Conservation (phyloP, 2,113 vertebrate species). For the Heteronetta atricapilla region DNA sequence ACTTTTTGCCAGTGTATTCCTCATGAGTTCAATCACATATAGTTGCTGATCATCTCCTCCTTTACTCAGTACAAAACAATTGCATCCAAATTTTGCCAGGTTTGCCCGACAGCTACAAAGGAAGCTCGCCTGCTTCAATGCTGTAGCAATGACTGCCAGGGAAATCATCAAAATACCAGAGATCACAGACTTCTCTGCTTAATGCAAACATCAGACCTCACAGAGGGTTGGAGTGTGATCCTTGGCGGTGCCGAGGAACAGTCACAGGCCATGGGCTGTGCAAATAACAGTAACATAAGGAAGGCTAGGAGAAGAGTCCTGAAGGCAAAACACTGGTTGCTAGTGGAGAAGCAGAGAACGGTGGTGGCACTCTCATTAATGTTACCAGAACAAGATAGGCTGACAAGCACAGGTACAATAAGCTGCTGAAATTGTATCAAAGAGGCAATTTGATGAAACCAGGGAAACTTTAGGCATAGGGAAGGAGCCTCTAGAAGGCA, state of each 20-base stretch:
- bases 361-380: not conserved
- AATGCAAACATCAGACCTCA: not conserved
- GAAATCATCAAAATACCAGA: not conserved
- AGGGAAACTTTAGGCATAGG: not conserved
- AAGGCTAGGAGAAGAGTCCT: not conserved
- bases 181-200: not conserved
- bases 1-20: not conserved
- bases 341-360: not conserved
- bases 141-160: not conserved
- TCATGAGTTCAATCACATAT: not conserved
- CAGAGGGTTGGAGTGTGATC: not conserved
- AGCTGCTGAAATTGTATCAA: not conserved
- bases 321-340: not conserved
- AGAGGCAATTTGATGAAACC: not conserved
- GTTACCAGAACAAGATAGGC: not conserved
- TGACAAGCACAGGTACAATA: not conserved
- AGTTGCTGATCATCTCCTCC: not conserved
- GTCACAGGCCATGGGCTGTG: not conserved
- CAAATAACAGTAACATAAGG: not conserved
- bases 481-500: not conserved
- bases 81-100: not conserved
- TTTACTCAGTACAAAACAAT: not conserved
- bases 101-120: not conserved
- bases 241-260: not conserved
- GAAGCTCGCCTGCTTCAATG: fast-evolving